phyloP scores from a whole-genome alignment of 2,797 vertebrate species.

The Poeciliopsis paucimaculata region DNA sequence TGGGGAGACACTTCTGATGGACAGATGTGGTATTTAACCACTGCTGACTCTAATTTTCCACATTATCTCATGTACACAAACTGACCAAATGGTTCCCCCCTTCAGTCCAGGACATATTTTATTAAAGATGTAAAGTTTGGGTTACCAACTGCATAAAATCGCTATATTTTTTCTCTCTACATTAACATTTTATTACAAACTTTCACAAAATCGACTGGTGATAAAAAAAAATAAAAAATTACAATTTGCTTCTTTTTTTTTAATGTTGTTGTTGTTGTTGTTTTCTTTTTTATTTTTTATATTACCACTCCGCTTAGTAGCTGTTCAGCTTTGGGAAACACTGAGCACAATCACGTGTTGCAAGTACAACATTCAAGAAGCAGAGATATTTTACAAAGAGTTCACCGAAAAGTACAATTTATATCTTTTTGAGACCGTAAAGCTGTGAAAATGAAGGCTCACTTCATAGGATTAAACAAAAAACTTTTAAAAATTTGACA shows the following conservation, averaged over 20 bases:
- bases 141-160: constrained; percentile 15
- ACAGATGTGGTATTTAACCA: constrained; percentile 61
- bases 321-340: not conserved
- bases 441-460: not conserved
- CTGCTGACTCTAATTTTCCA: constrained; percentile 31
- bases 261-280: no score
- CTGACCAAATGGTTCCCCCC: constrained; percentile 18
- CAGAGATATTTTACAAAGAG: not conserved
- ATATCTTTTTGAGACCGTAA: not conserved
- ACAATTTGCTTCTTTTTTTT: not conserved
- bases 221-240: not conserved
- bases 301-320: not conserved
- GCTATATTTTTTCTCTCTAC: not conserved
- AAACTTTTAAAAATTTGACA: not conserved
- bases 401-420: not conserved
- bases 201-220: not conserved
- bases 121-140: not conserved
- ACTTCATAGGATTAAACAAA: not conserved
- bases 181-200: not conserved
- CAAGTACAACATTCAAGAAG: not conserved
- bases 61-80: constrained; percentile 37
- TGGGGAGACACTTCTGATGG: constrained; percentile 18
- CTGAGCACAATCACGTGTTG: not conserved
- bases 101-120: not conserved
- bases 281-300: no score